Conservation (phyloP, 1,140 invertebrate genomes). For the Drosophila yakuba region DNA sequence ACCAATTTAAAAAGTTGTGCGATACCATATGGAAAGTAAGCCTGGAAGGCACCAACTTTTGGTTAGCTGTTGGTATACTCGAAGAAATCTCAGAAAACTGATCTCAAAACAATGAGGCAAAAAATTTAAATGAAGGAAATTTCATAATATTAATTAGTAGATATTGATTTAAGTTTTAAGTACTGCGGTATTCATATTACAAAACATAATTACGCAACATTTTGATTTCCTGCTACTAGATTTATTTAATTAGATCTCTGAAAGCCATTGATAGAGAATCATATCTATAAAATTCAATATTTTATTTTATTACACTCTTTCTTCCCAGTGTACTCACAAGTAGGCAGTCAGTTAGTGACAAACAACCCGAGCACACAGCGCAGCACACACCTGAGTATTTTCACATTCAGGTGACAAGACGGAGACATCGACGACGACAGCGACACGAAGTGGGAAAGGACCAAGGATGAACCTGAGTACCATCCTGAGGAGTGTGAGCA, state of each 20-base stretch:
- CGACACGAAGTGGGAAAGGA: slow-evolving; percentile 28
- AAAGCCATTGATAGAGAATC: too few species aligned
- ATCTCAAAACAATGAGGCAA: background rate
- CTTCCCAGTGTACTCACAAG: slow-evolving; percentile 8
- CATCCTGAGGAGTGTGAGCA: slow-evolving; percentile 61
- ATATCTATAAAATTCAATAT: too few species aligned
- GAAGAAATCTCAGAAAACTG: background rate
- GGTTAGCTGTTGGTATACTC: slow-evolving; percentile 20
- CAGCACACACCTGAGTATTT: slow-evolving; percentile 26
- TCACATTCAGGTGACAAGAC: slow-evolving; percentile 38
- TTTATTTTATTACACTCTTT: background rate
- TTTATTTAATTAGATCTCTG: too few species aligned
- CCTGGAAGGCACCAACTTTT: slow-evolving; percentile 21
- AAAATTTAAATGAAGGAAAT: background rate
- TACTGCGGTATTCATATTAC: too few species aligned
- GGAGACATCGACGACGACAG: slow-evolving; percentile 17
- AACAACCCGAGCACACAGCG: slow-evolving; percentile 27
- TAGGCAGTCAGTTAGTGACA: slow-evolving; percentile 34
- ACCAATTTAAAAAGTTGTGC: slow-evolving; percentile 80
- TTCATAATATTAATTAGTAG: background rate
- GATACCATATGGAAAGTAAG: slow-evolving; percentile 72
- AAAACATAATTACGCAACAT: too few species aligned
- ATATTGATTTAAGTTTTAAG: too few species aligned
- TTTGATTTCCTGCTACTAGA: too few species aligned
- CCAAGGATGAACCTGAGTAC: slow-evolving; percentile 63